Conservation (phyloP, 2,797 vertebrate species). For the Rachycentron canadum region DNA sequence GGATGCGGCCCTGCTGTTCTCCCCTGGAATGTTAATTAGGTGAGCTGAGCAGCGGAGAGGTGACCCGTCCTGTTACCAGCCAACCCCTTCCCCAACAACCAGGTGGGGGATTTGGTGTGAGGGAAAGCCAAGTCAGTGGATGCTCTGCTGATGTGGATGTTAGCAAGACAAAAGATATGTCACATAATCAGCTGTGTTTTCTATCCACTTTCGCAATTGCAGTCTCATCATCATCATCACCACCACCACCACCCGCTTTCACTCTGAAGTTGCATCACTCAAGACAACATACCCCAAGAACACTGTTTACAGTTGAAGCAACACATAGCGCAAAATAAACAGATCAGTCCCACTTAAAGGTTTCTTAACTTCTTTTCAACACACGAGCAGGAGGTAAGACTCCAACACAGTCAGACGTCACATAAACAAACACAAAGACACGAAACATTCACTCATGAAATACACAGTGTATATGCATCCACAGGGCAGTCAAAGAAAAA, state of each 20-base stretch:
- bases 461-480: background rate
- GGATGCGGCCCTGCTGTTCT: conserved; percentile 73
- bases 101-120: conserved; percentile 54
- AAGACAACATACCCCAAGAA: conserved; percentile 27
- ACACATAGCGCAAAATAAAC: conserved; percentile 26
- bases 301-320: conserved; percentile 46
- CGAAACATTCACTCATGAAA: background rate
- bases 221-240: background rate
- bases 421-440: background rate
- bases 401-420: background rate
- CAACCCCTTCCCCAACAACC: conserved; percentile 56
- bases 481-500: background rate
- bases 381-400: background rate
- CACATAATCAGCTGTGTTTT: background rate
- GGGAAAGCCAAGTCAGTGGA: conserved; percentile 38
- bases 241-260: background rate
- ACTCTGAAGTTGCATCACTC: conserved; percentile 24
- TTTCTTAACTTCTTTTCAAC: conserved; percentile 12
- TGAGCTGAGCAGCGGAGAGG: conserved; percentile 72
- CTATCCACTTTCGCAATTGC: conserved; percentile 4
- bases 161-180: background rate
- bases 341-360: conserved; percentile 13
- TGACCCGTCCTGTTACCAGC: conserved; percentile 68
- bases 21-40: conserved; percentile 84
- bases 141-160: conserved; percentile 7